Evolutionary conservation across 2,797 vertebrate species (phyloP), one percentile per base, ranked within the genome.

Genomic region (Sebastes itinus): DNA sequence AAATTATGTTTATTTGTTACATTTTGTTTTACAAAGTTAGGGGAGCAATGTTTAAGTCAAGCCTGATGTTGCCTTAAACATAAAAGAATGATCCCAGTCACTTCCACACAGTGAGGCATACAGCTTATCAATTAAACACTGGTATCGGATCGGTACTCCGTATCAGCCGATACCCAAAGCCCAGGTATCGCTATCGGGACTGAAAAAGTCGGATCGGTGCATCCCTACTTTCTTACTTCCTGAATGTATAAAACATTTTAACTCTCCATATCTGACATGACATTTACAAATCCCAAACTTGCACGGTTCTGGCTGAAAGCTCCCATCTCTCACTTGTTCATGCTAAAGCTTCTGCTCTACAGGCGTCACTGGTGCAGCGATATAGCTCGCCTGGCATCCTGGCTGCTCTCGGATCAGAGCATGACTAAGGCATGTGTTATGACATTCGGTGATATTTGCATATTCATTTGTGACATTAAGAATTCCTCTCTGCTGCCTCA

Each of bases 391-490:
- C 80, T 85, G 90, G 78, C 75, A 73, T 62, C 64, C 75, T 55
- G 42, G 80, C 83, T 59, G 25, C 75, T 86, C 78, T 82, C 35
- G 32, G 75, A 93, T 93, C 88, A 89, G 49, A 63, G 62, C 46
- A 78, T 94, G 91, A 94, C 89, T 92, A 87, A 91, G 72, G 77
- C 72, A 74, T 73, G 87, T 93, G 92, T 92, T 93, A 77, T 94
- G 94, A 94, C 94, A 94, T 82, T 87, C 73, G n/a, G 65, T 90
- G 88, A 78, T 90, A 94, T 94, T 94, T 95, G 78, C 92, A 95
- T 94, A 94, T 93, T 93, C 88, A 93, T 93, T 85, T 88, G 84
- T 94, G 91, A 91, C 93, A 92, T 93, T 93, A 94, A 89, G 76
- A 89, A 91, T 86, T 87, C 80, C 72, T 86, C 74, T 67, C 25